phyloP scores from a whole-genome alignment of 1,140 invertebrate species.

The Babylonia areolata region DNA sequence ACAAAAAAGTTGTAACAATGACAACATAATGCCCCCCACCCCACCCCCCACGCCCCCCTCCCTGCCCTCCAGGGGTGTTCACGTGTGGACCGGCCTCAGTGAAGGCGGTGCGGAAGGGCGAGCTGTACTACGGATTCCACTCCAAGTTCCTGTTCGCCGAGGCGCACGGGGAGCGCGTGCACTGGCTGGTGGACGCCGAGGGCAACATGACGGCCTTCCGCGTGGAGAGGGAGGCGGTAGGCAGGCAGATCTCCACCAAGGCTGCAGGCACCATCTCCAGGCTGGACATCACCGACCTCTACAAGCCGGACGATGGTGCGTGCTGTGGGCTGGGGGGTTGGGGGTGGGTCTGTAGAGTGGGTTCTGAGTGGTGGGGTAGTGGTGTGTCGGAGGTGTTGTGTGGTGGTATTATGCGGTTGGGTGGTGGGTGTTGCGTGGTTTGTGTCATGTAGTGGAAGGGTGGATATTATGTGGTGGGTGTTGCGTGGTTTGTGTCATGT shows the following conservation, averaged over 20 bases:
- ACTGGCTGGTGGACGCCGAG: conserved; percentile 65
- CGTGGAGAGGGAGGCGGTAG: conserved; percentile 59
- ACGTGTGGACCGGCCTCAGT: conserved; percentile 87
- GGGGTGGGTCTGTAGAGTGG: too few relatives aligned
- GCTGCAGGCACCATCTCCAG: conserved; percentile 65
- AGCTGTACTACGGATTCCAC: conserved; percentile 88
- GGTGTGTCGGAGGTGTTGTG: too few relatives aligned
- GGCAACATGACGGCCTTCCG: conserved; percentile 66
- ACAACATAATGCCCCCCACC: too few relatives aligned
- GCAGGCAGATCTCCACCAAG: conserved; percentile 68
- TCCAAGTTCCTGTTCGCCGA: conserved; percentile 88
- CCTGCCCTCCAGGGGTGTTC: conserved; percentile 78
- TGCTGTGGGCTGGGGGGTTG: not conserved
- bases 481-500: too few relatives aligned
- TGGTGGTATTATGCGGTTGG: too few relatives aligned
- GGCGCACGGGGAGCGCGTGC: conserved; percentile 77
- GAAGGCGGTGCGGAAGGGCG: conserved; percentile 86
- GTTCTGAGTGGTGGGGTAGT: too few relatives aligned
- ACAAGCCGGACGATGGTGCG: conserved; percentile 66
- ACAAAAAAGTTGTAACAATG: too few relatives aligned
- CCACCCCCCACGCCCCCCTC: not conserved
- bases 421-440: too few relatives aligned
- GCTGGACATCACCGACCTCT: conserved; percentile 65
- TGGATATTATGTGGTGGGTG: too few relatives aligned
- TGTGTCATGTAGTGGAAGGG: too few relatives aligned